Evolutionary conservation across 2,888 invertebrate genomes (phyloP), one percentile per base, ranked within the genome.

Genomic region (Rotaria magnacalcarata): DNA sequence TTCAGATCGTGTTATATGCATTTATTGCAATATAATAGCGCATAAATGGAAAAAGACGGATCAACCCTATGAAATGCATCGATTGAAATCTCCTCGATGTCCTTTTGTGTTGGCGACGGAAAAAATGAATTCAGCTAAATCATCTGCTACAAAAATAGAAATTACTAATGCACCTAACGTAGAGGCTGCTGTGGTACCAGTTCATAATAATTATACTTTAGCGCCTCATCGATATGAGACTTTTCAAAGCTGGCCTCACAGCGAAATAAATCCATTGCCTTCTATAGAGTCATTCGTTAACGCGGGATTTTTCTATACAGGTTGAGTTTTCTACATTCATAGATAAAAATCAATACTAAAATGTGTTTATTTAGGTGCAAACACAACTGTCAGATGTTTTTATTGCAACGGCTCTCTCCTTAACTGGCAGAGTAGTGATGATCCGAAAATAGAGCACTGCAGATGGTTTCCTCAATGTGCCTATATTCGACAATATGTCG

Each of bases 371-470:
- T 90, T 88, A 87, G 92, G 92, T 11, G 93, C 93, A 87, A 94
- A 94, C 60, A 96, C 97, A 91, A 94, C 95, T 89, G 96, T 96
- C 0, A 93, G 95, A 87, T 97, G 97, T 90, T 97, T 95, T 91
- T 95, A 95, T 90, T 97, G 97, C 90, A 96, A 96, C 88, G 96
- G 96, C 84, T 24, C 80, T 8, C 92, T 97, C 10, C 94, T 95
- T 89, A 96, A 96, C 90, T 97, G 97, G 97, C 95, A 96, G 90
- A 94, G 94, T 80, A 93, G 93, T 87, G 97, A 97, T 91, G 94
- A 95, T 88, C 96, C 97, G 0, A 97, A 96, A 96, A 94, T 94
- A 88, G 96, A 97, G 90, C 97, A 97, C 91, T 96, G 96, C 0
- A 93, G 94, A 56, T 97, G 96, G 96, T 95, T 95, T 90, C 93